Evolutionary conservation across 2,797 vertebrate genomes (phyloP), one percentile per base, ranked within the genome.

Genomic region (Sebastes umbrosus): DNA sequence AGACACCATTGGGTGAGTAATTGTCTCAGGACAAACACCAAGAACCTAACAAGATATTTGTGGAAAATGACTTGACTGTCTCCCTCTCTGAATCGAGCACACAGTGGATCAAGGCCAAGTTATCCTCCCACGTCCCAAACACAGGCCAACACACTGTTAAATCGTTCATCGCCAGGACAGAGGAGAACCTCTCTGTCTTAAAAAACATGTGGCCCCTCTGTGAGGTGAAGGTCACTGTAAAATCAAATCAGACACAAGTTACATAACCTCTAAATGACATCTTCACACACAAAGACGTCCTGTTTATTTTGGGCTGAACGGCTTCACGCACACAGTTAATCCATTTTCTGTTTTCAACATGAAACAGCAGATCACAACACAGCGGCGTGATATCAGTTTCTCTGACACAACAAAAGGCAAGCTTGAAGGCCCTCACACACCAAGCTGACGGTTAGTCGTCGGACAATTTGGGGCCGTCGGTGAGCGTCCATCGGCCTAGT

Each of bases 81-180:
- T 86, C 29, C 24, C 46, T 74, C 80, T 84, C 80, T 84, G 77
- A 83, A 65, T 20, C 5, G 58, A 84, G 76, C 68, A 76, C 66
- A 76, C 36, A 63, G 68, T 7, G 65, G 72, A 73, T 36, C 2
- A 39, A 71, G 11, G 82, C 85, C 88, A 88, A 80, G 65, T 84
- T 64, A 50, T 86, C 87, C 91, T 93, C 91, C 91, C 87, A 85
- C 87, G 76, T 77, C 66, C 71, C 4, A 5, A 5, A 39, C 77
- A 69, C 82, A 75, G 72, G 81, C 88, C 84, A 82, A 43, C 8
- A 24, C 74, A 27, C 86, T 84, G 86, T 82, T 90, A 83, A 85
- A 91, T 58, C 69, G 12, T 68, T 89, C 65, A 50, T 52, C 4
- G 11, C 31, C 18, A 78, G 69, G 50, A 85, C 69, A 69, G 72